A percentile compares a stretch with the other conserved stretches of the same genome.
Evolutionary conservation across 2,888 invertebrate genomes (phyloP).

Genomic region (Cryptophagus acutangulus): DNA sequence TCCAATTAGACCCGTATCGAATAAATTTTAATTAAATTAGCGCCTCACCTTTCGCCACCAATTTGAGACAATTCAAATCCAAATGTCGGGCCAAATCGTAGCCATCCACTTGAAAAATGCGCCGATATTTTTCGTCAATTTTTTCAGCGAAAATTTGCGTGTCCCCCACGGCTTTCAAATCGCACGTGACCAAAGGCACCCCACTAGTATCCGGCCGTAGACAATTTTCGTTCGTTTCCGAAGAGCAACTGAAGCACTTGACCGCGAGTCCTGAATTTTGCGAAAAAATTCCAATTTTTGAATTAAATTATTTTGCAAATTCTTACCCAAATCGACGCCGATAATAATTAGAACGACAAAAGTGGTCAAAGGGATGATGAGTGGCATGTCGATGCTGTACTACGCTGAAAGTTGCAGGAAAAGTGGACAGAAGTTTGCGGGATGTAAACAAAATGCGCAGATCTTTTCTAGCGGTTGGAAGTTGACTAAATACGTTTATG

Average conservation of each 20-base stretch:
- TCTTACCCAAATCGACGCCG: too few species aligned
- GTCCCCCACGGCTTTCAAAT: background rate
- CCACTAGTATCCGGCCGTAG: background rate
- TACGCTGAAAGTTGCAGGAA: background rate
- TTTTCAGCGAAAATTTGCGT: constrained; percentile 1
- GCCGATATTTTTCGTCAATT: background rate
- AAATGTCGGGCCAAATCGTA: background rate
- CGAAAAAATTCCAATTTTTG: too few species aligned
- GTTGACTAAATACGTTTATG: background rate
- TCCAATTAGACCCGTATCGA: background rate
- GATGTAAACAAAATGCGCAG: constrained; percentile 1
- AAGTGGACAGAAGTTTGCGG: background rate
- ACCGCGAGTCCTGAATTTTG: too few species aligned
- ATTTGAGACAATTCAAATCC: constrained; percentile 1
- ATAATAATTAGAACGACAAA: too few species aligned
- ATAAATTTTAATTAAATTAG: constrained; percentile 1
- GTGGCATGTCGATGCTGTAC: too few species aligned
- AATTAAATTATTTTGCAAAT: too few species aligned
- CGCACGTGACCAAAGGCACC: background rate
- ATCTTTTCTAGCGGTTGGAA: background rate
- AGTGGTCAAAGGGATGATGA: too few species aligned
- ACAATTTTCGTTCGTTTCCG: background rate
- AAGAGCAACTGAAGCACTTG: constrained; percentile 6
- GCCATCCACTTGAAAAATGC: constrained; percentile 1
- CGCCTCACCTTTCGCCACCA: background rate